Evolutionary conservation across 2,113 vertebrate genomes (phyloP), one percentile per base, ranked within the genome.

Genomic region (Symphodus melops): DNA sequence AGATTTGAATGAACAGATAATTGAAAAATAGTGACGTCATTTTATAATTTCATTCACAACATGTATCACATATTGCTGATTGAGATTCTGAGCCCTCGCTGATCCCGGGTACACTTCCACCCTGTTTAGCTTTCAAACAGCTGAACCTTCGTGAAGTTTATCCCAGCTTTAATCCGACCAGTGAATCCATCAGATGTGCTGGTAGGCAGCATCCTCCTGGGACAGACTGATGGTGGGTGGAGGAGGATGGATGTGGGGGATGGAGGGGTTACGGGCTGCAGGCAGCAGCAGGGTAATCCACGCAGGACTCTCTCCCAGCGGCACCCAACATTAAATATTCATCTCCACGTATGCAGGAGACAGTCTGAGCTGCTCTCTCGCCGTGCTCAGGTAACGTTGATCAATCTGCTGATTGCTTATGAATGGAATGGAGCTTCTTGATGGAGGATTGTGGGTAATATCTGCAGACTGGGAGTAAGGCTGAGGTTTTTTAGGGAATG

Each of bases 271-370:
- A 89, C 73, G 76, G 62, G 73, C 81, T 75, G 60, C 23, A 70
- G 82, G 78, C 83, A 84, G 78, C 83, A 84, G 79, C 62, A 80
- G 75, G 57, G 36, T 80, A 78, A 84, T 80, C 69, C 71, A 79
- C n/a, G 13, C n/a, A 79, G 65, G 60, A 49, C 44, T 77, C 60
- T 78, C 79, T 83, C 66, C 71, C 70, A 68, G 52, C 60, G 65
- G 69, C 85, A 71, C 52, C 21, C 57, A 85, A 72, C 62, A 83
- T 90, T 44, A 84, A 84, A 88, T 79, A 90, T 90, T 77, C 8
- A 89, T 81, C 51, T 80, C 28, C 14, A 64, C 3, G 20, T 25
- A 25, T 25, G 25, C 39, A 63, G 73, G 71, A 80, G 67, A 72
- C 36, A 56, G 62, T 67, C 68, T 58, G 46, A 14, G 21, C 39